These are phyloP conservation scores for Temnopleurus reevesii DNA, from an alignment of 53 echinoderm and acorn worm species.

Conservation along the genomic window DNA sequence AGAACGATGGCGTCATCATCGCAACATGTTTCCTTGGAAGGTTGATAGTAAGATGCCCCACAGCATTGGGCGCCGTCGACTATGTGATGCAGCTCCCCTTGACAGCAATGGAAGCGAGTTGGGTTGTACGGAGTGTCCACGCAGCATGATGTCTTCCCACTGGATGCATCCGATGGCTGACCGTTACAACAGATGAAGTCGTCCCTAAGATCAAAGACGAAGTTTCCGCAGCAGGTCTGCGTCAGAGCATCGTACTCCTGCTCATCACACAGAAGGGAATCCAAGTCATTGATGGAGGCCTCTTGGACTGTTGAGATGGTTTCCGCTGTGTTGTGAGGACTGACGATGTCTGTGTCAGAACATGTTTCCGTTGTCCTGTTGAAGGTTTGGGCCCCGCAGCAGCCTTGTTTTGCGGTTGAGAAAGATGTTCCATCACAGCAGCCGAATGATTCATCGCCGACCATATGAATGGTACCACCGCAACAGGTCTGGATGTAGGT, in stretches of 20 bases:
- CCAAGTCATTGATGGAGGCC: not conserved
- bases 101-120: slow-evolving; percentile 65
- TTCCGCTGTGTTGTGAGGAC: not conserved
- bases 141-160: slow-evolving; percentile 66
- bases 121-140: slow-evolving; percentile 62
- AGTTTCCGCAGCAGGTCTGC: slow-evolving; percentile 38
- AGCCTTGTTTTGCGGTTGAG: slow-evolving; percentile 54
- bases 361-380: slow-evolving; percentile 53
- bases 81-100: slow-evolving; percentile 31
- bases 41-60: slow-evolving; percentile 65
- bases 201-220: not conserved
- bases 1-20: not conserved
- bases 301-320: not conserved
- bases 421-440: slow-evolving; percentile 59
- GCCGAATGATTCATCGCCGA: not conserved
- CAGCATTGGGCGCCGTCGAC: slow-evolving; percentile 69
- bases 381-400: slow-evolving; percentile 59
- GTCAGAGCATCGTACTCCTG: not conserved
- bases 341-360: slow-evolving; percentile 1
- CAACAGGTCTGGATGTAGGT: slow-evolving; percentile 52
- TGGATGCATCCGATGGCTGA: not conserved
- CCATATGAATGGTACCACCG: slow-evolving; percentile 31
- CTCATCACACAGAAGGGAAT: not conserved
- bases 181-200: slow-evolving; percentile 37
- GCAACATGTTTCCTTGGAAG: slow-evolving; percentile 73